Evolutionary conservation across 2,888 invertebrate species (phyloP).

Genomic region (Eremobia ochroleuca): DNA sequence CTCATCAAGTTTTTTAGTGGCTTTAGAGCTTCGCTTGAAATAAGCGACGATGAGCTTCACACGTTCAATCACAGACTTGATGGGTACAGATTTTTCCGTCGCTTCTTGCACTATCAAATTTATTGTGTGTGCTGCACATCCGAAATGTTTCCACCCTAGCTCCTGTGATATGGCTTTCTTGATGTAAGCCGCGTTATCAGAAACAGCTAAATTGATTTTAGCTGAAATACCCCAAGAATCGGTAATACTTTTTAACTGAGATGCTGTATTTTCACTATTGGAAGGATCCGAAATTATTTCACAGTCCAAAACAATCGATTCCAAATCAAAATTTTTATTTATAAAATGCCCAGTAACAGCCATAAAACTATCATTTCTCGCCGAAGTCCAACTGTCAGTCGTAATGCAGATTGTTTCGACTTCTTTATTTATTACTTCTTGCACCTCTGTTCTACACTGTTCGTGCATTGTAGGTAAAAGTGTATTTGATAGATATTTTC

Average conservation of each 20-base stretch:
- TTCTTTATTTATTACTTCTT: constrained; percentile 26
- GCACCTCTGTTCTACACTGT: constrained; percentile 19
- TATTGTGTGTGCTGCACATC: constrained; percentile 56
- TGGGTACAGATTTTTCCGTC: constrained; percentile 21
- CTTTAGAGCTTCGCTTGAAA: constrained; percentile 44
- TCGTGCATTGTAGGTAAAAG: constrained; percentile 9
- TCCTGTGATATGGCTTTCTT: constrained; percentile 38
- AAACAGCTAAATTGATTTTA: constrained; percentile 22
- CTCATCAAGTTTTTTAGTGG: constrained; percentile 40
- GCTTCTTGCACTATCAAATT: constrained; percentile 59
- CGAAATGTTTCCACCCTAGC: constrained; percentile 49
- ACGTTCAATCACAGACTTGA: constrained; percentile 20
- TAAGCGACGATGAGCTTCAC: constrained; percentile 44
- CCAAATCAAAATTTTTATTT: too few relatives aligned
- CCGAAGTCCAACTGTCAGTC: constrained; percentile 53
- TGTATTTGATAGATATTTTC: too few relatives aligned
- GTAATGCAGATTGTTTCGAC: constrained; percentile 50
- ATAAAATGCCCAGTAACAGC: too few relatives aligned
- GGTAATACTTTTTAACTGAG: too few relatives aligned
- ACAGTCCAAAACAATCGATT: too few relatives aligned
- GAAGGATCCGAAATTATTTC: too few relatives aligned
- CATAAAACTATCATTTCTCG: background rate
- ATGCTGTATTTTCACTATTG: too few relatives aligned
- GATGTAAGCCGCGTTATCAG: constrained; percentile 58
- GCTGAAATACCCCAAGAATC: background rate